A percentile compares a stretch with the other conserved stretches of the same genome.
Conservation (phyloP, 2,113 vertebrate species). For the Hepsetus odoe region DNA sequence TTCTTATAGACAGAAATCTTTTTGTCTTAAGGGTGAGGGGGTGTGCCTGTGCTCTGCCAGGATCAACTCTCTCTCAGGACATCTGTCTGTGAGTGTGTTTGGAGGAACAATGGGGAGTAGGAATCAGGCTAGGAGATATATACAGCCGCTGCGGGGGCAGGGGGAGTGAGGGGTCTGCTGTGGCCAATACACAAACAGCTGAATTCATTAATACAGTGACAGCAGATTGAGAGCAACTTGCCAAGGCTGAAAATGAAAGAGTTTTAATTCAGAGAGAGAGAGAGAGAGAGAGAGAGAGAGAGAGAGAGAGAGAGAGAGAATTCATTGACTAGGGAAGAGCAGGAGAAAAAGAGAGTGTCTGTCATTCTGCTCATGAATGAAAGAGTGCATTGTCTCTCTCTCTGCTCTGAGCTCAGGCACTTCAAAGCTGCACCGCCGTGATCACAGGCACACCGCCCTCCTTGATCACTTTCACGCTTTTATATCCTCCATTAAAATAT, state of each 20-base stretch:
- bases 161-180: conserved; percentile 73
- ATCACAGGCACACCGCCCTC: conserved; percentile 81
- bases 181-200: conserved; percentile 87
- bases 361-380: conserved; percentile 74
- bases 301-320: conserved; percentile 58
- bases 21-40: conserved; percentile 20
- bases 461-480: conserved; percentile 90
- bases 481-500: conserved; percentile 79
- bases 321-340: conserved; percentile 56
- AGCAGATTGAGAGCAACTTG: conserved; percentile 78
- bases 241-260: conserved; percentile 75
- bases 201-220: conserved; percentile 86
- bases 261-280: conserved; percentile 64
- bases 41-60: conserved; percentile 50
- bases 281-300: conserved; percentile 48
- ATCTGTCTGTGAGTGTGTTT: conserved; percentile 75
- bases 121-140: conserved; percentile 80
- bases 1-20: not conserved
- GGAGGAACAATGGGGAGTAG: conserved; percentile 72
- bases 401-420: conserved; percentile 79
- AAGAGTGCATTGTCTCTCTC: conserved; percentile 80
- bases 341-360: conserved; percentile 65
- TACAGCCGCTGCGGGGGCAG: conserved; percentile 72
- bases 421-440: conserved; percentile 82
- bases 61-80: conserved; percentile 59